Evolutionary conservation across 2,888 invertebrate species (phyloP).

Genomic region (Bombylius major): DNA sequence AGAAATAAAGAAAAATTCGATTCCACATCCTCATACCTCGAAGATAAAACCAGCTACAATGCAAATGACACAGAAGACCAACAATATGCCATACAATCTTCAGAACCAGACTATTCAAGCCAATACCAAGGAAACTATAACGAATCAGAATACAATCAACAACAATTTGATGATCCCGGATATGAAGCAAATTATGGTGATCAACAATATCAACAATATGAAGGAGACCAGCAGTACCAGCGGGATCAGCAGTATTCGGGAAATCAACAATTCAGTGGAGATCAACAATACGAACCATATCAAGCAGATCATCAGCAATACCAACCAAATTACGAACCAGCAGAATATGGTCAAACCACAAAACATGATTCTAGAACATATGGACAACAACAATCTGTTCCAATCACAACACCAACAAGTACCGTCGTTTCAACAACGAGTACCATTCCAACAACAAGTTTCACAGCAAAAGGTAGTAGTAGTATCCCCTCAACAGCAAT

Average conservation of each 20-base stretch:
- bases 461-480: slow-evolving; percentile 2
- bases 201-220: slow-evolving; percentile 11
- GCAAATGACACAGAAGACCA: neutral
- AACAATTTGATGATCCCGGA: slow-evolving; percentile 18
- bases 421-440: slow-evolving; percentile 10
- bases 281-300: neutral
- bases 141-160: slow-evolving; percentile 25
- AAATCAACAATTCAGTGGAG: slow-evolving; percentile 5
- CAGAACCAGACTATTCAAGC: slow-evolving; percentile 1
- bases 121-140: slow-evolving; percentile 12
- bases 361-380: slow-evolving; percentile 8
- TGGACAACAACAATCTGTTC: slow-evolving; percentile 8
- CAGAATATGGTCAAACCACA: slow-evolving; percentile 10
- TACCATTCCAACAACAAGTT: slow-evolving; percentile 12
- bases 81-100: slow-evolving; percentile 1
- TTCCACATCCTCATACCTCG: slow-evolving; percentile 6
- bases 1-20: neutral
- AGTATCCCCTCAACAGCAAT: slow-evolving; percentile 17
- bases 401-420: slow-evolving; percentile 16
- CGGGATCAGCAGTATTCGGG: slow-evolving; percentile 24
- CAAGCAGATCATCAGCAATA: neutral
- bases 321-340: neutral
- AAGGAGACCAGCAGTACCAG: slow-evolving; percentile 21
- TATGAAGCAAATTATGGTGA: slow-evolving; percentile 15
- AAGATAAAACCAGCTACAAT: slow-evolving; percentile 6